phyloP scores from a whole-genome alignment of 2,113 vertebrate genomes.

The Phaethon lepturus region DNA sequence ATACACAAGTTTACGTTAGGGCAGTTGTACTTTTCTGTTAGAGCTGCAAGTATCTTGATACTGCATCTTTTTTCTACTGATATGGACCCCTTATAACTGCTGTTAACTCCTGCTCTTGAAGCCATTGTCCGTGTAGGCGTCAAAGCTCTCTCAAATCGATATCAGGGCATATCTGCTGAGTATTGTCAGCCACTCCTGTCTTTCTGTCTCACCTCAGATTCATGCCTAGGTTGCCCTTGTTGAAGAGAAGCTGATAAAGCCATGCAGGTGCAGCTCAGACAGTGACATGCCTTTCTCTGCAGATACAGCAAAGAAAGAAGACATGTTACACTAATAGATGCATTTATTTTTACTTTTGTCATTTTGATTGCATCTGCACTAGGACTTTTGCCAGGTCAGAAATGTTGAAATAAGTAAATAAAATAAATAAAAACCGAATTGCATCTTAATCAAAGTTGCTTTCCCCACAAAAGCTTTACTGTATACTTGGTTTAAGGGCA shows the following conservation, averaged over 20 bases:
- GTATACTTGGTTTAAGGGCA: not conserved
- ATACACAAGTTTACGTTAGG: not conserved
- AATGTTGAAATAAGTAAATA: not conserved
- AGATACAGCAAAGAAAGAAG: not conserved
- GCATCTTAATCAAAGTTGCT: not conserved
- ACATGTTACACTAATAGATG: not conserved
- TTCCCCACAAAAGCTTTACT: not conserved
- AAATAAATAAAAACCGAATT: not conserved
- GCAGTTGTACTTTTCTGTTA: not conserved
- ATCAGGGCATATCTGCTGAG: not conserved
- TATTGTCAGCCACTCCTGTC: not conserved
- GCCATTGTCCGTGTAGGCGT: not conserved
- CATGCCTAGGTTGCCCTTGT: not conserved
- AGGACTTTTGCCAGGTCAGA: not conserved
- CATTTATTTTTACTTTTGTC: slow-evolving; percentile 1
- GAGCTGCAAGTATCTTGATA: not conserved
- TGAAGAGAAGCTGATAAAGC: not conserved
- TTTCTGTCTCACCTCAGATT: not conserved
- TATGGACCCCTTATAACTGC: not conserved
- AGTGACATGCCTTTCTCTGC: not conserved
- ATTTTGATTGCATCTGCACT: not conserved
- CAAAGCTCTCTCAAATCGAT: not conserved
- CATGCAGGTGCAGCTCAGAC: not conserved
- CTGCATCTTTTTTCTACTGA: not conserved
- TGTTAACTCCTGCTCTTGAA: not conserved